A percentile compares a stretch with the other conserved stretches of the same genome.
phyloP scores from a whole-genome alignment of 2,113 vertebrate species.

The Mormyrus lacerda region DNA sequence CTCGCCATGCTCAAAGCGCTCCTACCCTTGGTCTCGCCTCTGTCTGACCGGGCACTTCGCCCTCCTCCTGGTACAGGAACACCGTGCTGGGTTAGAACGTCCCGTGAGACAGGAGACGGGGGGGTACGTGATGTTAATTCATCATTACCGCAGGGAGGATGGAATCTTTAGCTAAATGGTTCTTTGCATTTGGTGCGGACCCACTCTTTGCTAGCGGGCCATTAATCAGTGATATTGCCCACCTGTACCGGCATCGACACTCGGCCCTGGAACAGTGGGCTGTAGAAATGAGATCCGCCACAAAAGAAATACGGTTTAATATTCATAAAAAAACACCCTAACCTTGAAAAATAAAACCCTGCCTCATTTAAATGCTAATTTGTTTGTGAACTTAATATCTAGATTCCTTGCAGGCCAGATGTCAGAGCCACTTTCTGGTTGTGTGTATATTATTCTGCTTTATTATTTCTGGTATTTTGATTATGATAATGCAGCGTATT shows the following conservation, averaged over 20 bases:
- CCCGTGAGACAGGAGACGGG: neutral
- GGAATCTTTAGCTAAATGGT: conserved; percentile 29
- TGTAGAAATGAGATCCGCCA: conserved; percentile 38
- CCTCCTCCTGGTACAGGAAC: neutral
- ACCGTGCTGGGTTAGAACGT: conserved; percentile 46
- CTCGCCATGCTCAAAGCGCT: neutral
- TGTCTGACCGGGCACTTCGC: conserved; percentile 27
- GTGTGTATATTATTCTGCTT: conserved; percentile 73
- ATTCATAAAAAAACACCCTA: conserved; percentile 70
- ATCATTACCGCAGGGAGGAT: conserved; percentile 37
- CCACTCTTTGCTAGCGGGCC: conserved; percentile 37
- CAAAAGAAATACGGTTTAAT: conserved; percentile 59
- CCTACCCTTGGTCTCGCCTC: conserved; percentile 15
- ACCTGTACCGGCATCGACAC: conserved; percentile 47
- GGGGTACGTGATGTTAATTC: conserved; percentile 33
- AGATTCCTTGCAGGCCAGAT: conserved; percentile 64
- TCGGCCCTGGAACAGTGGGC: conserved; percentile 55
- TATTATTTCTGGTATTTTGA: conserved; percentile 72
- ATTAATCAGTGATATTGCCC: conserved; percentile 44
- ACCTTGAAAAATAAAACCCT: conserved; percentile 74
- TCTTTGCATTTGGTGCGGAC: conserved; percentile 39
- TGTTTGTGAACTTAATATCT: conserved; percentile 78
- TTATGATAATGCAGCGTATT: conserved; percentile 74
- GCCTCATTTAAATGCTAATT: conserved; percentile 79
- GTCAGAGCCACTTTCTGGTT: conserved; percentile 69